Conservation (phyloP, 2,113 vertebrate species). For the Serilophus lunatus region DNA sequence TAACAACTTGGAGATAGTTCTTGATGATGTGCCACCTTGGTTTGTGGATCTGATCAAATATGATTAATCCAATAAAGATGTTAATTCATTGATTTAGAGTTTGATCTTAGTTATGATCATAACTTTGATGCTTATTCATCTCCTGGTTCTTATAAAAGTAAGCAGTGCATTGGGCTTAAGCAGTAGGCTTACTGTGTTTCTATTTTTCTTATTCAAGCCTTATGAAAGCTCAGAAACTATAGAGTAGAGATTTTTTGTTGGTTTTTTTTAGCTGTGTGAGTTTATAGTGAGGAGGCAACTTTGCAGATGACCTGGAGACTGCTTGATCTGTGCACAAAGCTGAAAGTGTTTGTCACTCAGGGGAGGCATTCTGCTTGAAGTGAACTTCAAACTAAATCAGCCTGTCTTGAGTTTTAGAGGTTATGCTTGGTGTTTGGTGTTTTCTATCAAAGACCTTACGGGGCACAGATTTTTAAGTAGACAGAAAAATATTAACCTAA, state of each 20-base stretch:
- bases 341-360: background rate
- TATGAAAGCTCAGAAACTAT: background rate
- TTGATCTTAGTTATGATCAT: background rate
- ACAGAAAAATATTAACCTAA: background rate
- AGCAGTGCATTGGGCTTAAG: background rate
- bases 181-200: background rate
- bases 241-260: rapidly evolving
- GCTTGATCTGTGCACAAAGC: background rate
- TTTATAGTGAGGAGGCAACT: background rate
- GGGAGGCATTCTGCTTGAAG: background rate
- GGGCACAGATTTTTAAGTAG: background rate
- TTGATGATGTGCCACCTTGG: background rate
- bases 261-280: background rate
- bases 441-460: background rate
- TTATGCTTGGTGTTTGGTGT: background rate
- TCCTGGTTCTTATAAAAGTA: background rate
- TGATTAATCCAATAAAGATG: background rate
- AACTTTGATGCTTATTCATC: background rate
- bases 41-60: background rate
- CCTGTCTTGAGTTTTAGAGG: background rate
- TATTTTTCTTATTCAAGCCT: background rate
- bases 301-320: background rate
- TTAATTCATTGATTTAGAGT: background rate
- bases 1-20: background rate
- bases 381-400: background rate